Conservation (phyloP, 2,797 vertebrate genomes). For the Sebastes oblongus region DNA sequence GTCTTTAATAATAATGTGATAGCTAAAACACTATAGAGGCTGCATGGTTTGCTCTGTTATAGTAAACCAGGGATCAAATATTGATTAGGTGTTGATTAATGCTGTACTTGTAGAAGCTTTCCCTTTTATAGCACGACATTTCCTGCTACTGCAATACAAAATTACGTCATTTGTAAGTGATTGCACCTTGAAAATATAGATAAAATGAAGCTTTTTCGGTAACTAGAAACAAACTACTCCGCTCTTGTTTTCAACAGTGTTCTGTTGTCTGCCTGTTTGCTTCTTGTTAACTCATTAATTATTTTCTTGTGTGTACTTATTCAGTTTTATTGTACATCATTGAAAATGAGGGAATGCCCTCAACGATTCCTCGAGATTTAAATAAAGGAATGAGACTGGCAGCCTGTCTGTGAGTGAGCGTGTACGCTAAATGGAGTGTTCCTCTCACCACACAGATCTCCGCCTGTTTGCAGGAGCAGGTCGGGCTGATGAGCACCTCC, state of each 20-base stretch:
- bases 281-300: no score
- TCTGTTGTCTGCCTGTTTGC: no score
- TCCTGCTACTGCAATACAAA: neutral
- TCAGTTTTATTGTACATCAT: no score
- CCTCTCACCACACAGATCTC: constrained; percentile 96
- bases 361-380: no score
- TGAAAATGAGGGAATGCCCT: no score
- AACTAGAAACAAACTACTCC: neutral
- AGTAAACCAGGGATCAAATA: neutral
- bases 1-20: neutral
- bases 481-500: constrained; percentile 94
- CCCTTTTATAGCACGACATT: neutral
- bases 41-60: neutral
- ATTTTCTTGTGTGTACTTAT: no score
- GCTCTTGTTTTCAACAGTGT: no score
- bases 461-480: constrained; percentile 98
- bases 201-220: neutral
- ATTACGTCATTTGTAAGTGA: neutral
- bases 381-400: neutral
- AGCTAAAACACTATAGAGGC: neutral
- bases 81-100: neutral
- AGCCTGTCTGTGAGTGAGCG: neutral
- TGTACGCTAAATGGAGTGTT: neutral
- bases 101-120: neutral
- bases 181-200: neutral